Evolutionary conservation across 2,888 invertebrate species (phyloP), one percentile per base, ranked within the genome.

Genomic region (Chydorus sphaericus): DNA sequence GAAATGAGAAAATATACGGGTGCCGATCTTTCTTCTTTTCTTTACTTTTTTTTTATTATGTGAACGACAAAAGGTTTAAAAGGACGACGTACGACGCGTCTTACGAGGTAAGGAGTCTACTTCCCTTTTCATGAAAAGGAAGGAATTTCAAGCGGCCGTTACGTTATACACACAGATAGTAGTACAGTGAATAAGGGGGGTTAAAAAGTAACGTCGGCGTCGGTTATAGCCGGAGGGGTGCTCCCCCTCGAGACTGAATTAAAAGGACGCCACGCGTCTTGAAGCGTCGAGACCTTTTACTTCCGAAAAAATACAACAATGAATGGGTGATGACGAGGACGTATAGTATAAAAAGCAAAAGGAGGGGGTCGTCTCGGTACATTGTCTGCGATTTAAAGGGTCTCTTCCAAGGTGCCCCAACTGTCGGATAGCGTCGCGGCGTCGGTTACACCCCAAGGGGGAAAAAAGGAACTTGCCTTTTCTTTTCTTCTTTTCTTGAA

Each of bases 181-280:
- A n/a, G n/a, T n/a, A n/a, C n/a, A n/a, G n/a, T n/a, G n/a, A n/a
- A n/a, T n/a, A n/a, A n/a, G n/a, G n/a, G n/a, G n/a, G n/a, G n/a
- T n/a, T 33, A 33, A 8, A 26, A 48, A 26, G 18, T 7, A 8
- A 26, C 33, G 14, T 2, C 23, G 33, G 36, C 31, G 52, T 52
- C 52, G 33, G 52, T 52, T 52, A 52, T 29, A 52, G 36, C 52
- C 52, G 31, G 33, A 52, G 37, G 52, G 36, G 20, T 36, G 5
- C 11, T 20, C 37, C 26, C 44, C 44, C 44, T 44, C 5, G 26
- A 36, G 16, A 36, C 44, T 44, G 33, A 36, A 33, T 52, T 52
- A 52, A 52, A 52, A 36, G 31, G 52, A 52, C 52, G 52, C 52
- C 52, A 52, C 52, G 52, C 52, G 52, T 52, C 52, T 52, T 52